These are phyloP conservation scores for Tauraco hartlaubi DNA, from an alignment of 2,797 vertebrate genomes.

Conservation along the genomic window DNA sequence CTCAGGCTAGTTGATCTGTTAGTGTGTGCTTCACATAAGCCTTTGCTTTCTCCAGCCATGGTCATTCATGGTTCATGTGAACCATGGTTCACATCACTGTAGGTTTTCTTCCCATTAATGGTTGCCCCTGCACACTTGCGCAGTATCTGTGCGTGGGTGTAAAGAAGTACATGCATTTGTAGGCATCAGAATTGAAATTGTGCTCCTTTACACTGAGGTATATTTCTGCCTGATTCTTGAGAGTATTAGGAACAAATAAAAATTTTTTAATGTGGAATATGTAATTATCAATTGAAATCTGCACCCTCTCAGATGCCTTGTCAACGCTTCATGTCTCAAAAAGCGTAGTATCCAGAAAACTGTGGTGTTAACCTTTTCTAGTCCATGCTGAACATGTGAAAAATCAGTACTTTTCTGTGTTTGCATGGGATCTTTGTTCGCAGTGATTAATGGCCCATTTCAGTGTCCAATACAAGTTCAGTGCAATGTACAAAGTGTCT, in stretches of 20 bases:
- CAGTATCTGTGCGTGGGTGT: background rate
- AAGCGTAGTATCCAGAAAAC: background rate
- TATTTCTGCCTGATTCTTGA: background rate
- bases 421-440: constrained; percentile 67
- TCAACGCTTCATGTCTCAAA: constrained; percentile 1
- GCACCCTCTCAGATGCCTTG: background rate
- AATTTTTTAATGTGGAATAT: background rate
- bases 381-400: background rate
- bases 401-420: constrained; percentile 2
- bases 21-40: background rate
- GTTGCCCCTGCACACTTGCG: accelerated
- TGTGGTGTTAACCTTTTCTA: constrained; percentile 34
- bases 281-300: constrained; percentile 30
- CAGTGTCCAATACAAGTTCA: constrained; percentile 48
- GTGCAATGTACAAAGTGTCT: constrained; percentile 62
- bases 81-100: background rate
- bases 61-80: background rate
- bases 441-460: constrained; percentile 63
- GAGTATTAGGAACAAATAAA: background rate
- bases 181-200: background rate
- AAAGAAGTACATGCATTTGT: background rate
- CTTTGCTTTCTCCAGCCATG: background rate
- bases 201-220: background rate
- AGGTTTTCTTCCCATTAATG: background rate
- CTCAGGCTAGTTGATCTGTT: background rate